Evolutionary conservation across 1,140 invertebrate genomes (phyloP), one percentile per base, ranked within the genome.

Genomic region (Drosophila oshimai): DNA sequence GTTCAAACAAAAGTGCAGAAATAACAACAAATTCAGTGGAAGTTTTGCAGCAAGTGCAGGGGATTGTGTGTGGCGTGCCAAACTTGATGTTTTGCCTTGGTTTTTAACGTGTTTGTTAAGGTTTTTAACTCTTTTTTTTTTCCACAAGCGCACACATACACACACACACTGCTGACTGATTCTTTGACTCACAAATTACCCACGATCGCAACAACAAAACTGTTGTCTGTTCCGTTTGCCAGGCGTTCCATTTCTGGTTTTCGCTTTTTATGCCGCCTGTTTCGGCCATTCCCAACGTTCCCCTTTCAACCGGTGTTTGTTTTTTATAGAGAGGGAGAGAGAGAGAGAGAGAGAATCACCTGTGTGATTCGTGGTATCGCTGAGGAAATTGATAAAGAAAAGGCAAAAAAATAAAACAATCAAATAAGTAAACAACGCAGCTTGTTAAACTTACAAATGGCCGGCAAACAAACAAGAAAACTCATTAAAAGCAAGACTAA

Each of bases 111-210:
- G 31, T 24, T 72, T 53, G n/a, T n/a, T 49, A 18, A 7, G 18
- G 10, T 12, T 57, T 67, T 42, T 57, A 44, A 44, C 54, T 58
- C 45, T 55, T 45, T 46, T 42, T 51, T 51, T 36, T 5, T 13
- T 22, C 37, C 12, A 18, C 34, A 71, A 28, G 55, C 24, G 53
- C 46, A 49, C 46, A 41, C 18, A 37, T 15, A 72, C 28, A 29
- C 29, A 42, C 10, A 51, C 22, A 55, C 6, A 37, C 50, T 49
- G 24, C 54, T 71, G 65, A 41, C 57, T 69, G 69, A 84, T 86
- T 84, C 80, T 84, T 84, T 84, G 80, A 84, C 80, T 84, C 80
- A 84, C 80, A 84, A 84, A 87, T 86, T 86, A 58, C 54, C 81
- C 76, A 71, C 68, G 49, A 76, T 15, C 61, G 57, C 42, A 54